phyloP scores from a whole-genome alignment of 2,888 invertebrate genomes.

The Apamea anceps region DNA sequence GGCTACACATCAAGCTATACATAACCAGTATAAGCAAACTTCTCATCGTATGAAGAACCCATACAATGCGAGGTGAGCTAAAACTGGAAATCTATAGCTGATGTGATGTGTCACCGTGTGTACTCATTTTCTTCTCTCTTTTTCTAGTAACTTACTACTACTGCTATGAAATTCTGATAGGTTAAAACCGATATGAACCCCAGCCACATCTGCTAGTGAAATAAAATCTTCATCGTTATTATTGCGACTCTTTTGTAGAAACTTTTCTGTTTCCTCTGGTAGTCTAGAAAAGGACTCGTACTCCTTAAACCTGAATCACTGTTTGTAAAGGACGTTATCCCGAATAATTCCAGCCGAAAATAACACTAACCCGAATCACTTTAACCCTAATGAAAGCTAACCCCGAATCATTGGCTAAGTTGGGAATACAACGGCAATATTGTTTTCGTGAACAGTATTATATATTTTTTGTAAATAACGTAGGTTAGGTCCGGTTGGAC shows the following conservation, averaged over 20 bases:
- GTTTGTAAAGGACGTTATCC: background rate
- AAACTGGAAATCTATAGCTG: background rate
- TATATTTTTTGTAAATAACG: background rate
- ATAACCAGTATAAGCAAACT: background rate
- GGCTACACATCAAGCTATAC: too few relatives aligned
- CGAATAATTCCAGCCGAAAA: background rate
- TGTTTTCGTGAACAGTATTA: background rate
- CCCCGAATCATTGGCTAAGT: background rate
- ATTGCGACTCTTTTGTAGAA: constrained; percentile 1
- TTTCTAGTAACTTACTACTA: too few relatives aligned
- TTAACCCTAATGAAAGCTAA: background rate
- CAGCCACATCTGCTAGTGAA: constrained; percentile 27
- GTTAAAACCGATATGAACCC: background rate
- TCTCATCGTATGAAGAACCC: background rate
- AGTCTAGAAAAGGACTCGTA: background rate
- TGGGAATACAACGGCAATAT: background rate
- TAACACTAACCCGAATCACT: background rate
- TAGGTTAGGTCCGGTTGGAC: background rate
- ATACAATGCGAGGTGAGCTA: background rate
- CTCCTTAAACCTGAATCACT: constrained; percentile 1
- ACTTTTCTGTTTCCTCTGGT: constrained; percentile 15
- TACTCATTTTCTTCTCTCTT: background rate
- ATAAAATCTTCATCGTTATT: constrained; percentile 30
- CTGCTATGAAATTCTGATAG: background rate
- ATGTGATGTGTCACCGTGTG: background rate